phyloP scores from a whole-genome alignment of 2,113 vertebrate genomes.

The Talpa occidentalis region DNA sequence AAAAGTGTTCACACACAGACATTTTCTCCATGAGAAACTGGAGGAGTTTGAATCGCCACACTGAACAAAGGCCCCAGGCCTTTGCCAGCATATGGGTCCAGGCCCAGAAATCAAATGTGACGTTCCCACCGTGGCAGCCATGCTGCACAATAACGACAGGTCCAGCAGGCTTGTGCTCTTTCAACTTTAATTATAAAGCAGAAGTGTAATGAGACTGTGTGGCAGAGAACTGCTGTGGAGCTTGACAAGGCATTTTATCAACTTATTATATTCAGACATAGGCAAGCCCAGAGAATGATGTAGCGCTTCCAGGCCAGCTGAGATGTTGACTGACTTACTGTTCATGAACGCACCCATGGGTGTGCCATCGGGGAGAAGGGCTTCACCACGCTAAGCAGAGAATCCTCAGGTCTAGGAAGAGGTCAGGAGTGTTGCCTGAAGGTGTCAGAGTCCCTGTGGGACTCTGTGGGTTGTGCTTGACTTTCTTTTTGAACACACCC shows the following conservation, averaged over 20 bases:
- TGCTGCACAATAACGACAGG: background rate
- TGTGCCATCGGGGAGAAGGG: background rate
- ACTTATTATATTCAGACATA: constrained; percentile 59
- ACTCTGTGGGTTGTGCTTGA: background rate
- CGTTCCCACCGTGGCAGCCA: background rate
- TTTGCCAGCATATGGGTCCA: constrained; percentile 40
- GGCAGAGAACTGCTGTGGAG: constrained; percentile 57
- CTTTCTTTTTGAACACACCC: background rate
- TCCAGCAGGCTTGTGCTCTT: constrained; percentile 55
- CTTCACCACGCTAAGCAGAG: background rate
- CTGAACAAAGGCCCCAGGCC: background rate
- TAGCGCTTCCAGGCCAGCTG: background rate
- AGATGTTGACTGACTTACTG: constrained; percentile 34
- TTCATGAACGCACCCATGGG: background rate
- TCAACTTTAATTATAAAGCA: constrained; percentile 77
- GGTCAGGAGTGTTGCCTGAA: constrained; percentile 47
- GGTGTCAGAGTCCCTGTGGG: background rate
- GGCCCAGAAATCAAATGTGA: constrained; percentile 54
- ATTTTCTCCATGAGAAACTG: background rate
- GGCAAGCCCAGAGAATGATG: constrained; percentile 16
- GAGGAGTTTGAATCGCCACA: background rate
- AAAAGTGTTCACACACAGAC: background rate
- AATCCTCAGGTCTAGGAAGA: background rate
- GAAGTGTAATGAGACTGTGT: constrained; percentile 43
- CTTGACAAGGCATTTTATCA: constrained; percentile 67